These are phyloP conservation scores for Megalonaias nervosa DNA, from an alignment of 1,140 invertebrate genomes.

Conservation along the genomic window DNA sequence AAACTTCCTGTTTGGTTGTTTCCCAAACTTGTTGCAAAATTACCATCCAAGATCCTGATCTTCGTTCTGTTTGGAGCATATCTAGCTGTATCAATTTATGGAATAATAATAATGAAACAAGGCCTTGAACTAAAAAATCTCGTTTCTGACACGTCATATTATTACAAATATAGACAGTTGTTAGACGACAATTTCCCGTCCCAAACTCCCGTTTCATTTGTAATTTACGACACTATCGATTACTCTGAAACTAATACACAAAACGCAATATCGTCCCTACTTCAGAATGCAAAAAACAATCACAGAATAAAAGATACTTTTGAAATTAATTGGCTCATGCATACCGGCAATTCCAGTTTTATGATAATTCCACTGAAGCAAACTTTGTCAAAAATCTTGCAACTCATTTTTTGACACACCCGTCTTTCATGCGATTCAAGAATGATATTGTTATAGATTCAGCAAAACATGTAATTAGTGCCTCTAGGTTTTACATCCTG, in stretches of 20 bases:
- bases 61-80: constrained; percentile 87
- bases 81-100: constrained; percentile 88
- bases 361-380: constrained; percentile 66
- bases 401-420: constrained; percentile 74
- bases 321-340: constrained; percentile 23
- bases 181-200: constrained; percentile 9
- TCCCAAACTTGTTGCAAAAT: constrained; percentile 33
- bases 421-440: constrained; percentile 72
- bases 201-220: constrained; percentile 8
- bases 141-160: constrained; percentile 65
- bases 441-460: constrained; percentile 90
- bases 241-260: constrained; percentile 11
- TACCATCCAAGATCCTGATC: constrained; percentile 78
- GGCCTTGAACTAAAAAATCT: constrained; percentile 81
- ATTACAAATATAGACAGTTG: constrained; percentile 22
- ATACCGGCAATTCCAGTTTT: constrained; percentile 13
- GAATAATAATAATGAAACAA: constrained; percentile 83
- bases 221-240: constrained; percentile 2
- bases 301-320: constrained; percentile 2
- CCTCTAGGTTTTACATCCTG: constrained; percentile 55
- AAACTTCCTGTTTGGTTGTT: constrained; percentile 30
- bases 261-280: background rate
- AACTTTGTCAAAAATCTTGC: constrained; percentile 84
- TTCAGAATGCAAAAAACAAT: background rate
- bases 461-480: constrained; percentile 84